These are phyloP conservation scores for Plusia festucae DNA, from an alignment of 2,888 invertebrate genomes.

Conservation along the genomic window DNA sequence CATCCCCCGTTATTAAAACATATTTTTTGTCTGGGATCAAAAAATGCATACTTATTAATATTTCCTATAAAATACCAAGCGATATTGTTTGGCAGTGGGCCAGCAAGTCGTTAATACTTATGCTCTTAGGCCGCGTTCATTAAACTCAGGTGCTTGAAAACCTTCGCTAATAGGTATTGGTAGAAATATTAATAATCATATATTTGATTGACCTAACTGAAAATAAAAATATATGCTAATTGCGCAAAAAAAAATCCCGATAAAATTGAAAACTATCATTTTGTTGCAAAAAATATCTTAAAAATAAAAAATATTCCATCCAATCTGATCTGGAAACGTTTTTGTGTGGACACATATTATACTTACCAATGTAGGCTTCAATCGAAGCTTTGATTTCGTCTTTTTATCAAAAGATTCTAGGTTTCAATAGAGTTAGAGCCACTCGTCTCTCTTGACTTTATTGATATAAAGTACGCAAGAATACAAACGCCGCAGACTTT, in stretches of 20 bases:
- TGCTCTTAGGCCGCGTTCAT: slow-evolving; percentile 32
- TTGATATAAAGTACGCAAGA: not conserved
- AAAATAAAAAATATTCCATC: not conserved
- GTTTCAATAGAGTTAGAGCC: not conserved
- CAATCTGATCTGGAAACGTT: not conserved
- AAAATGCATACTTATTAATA: slow-evolving; percentile 28
- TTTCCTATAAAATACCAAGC: slow-evolving; percentile 20
- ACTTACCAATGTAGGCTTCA: not conserved
- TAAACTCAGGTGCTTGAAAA: slow-evolving; percentile 18
- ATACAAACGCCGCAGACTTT: not conserved
- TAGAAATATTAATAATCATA: not conserved
- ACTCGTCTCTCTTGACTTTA: not conserved
- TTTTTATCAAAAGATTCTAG: not conserved
- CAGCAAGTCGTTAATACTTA: slow-evolving; percentile 45
- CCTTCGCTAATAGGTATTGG: not conserved
- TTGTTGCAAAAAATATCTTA: not conserved
- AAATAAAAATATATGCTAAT: not conserved
- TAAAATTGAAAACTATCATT: too few species aligned
- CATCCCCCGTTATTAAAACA: slow-evolving; percentile 11
- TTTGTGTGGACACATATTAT: not conserved
- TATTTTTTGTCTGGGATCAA: slow-evolving; percentile 14
- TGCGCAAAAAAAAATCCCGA: not conserved
- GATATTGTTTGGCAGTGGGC: slow-evolving; percentile 38
- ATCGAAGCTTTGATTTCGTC: slow-evolving; percentile 1
- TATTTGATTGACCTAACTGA: not conserved